Evolutionary conservation across 92 coral and sea anemone genomes (phyloP), one percentile per base, ranked within the genome.

Genomic region (Palythoa caribaeorum): DNA sequence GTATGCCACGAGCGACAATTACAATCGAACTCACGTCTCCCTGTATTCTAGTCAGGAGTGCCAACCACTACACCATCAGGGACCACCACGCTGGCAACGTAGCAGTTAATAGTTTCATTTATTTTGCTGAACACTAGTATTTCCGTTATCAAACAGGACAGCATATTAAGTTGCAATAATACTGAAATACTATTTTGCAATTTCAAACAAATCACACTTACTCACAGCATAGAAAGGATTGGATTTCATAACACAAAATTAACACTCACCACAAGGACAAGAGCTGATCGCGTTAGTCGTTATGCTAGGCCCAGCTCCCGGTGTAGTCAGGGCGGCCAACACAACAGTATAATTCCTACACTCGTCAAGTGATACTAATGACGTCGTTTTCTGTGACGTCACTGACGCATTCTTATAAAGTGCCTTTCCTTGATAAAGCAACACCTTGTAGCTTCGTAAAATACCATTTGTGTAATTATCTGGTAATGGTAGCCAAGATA

Each of bases 341-440:
- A 72, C 28, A 48, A 92, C 90, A 1, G 87, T 87, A 76, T 94
- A 94, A 19, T 84, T 86, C n/a, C 40, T 62, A 57, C 96, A 94
- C 17, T 74, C 63, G 36, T 89, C 84, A 73, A 91, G 87, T 20
- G 76, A 60, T 2, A 73, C 77, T 1, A 51, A 2, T 50, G 80
- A 76, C 5, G 59, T 76, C 39, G 4, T 2, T 51, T n/a, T 19
- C 6, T 48, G 3, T 76, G 80, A 4, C 37, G 80, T 51, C 13
- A 76, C 80, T 14, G 80, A 76, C 36, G 80, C 39, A 13, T 76
- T 10, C 47, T 76, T 76, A 51, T n/a, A 76, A 1, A 76, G 14
- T 0, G 15, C 14, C 1, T 76, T 63, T 51, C 80, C 80, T 21
- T 76, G 37, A 51, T 48, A 76, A 19, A 76, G 63, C 16, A 19